Conservation (phyloP, 2,113 vertebrate genomes). For the Sphaerodactylus townsendi region DNA sequence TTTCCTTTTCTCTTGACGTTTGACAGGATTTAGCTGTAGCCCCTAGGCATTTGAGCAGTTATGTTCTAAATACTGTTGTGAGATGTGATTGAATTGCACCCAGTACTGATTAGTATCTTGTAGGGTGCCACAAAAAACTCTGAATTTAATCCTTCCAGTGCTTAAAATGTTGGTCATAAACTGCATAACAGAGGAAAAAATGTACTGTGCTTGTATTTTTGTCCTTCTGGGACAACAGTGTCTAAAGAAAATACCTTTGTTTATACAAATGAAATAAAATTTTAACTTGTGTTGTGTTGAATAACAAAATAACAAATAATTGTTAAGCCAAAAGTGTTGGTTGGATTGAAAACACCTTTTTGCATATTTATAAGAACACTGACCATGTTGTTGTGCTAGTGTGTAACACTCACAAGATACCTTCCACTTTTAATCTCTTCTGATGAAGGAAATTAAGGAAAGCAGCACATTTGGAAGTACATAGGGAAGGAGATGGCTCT, state of each 20-base stretch:
- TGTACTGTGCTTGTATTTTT: neutral
- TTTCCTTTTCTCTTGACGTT: neutral
- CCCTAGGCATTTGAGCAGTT: neutral
- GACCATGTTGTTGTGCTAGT: slow-evolving; percentile 44
- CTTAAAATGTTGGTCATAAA: neutral
- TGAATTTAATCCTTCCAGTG: neutral
- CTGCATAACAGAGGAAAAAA: neutral
- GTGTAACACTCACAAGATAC: slow-evolving; percentile 66
- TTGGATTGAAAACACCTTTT: slow-evolving; percentile 49
- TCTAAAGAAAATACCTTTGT: slow-evolving; percentile 6
- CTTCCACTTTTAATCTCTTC: slow-evolving; percentile 83
- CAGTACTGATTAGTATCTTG: neutral
- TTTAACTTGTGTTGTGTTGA: neutral
- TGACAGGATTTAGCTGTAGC: neutral
- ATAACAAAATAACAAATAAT: slow-evolving; percentile 6
- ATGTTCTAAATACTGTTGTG: neutral
- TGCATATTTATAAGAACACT: slow-evolving; percentile 62
- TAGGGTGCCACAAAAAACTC: neutral
- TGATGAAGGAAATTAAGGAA: slow-evolving; percentile 98
- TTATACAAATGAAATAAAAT: neutral
- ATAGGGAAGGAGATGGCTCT: slow-evolving; percentile 98
- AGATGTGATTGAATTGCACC: neutral
- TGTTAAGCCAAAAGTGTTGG: slow-evolving; percentile 12
- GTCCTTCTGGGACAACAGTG: neutral
- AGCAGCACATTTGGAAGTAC: slow-evolving; percentile 96